Evolutionary conservation across 2,797 vertebrate genomes (phyloP), one percentile per base, ranked within the genome.

Genomic region (Staurois parvus): DNA sequence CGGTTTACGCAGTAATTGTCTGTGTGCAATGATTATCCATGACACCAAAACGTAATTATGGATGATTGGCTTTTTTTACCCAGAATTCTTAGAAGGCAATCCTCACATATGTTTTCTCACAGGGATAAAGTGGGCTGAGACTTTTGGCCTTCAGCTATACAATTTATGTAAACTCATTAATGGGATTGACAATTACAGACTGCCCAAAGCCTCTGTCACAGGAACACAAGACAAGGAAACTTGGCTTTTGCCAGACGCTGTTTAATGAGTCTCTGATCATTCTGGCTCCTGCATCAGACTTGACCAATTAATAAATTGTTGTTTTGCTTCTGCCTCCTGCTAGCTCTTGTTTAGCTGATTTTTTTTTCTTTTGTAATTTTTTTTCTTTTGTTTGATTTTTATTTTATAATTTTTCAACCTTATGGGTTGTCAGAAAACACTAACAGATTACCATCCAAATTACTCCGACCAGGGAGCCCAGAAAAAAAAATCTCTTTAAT

Each of bases 121-220:
- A 77, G 79, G 85, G 67, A 82, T 86, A 86, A 82, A 75, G 24
- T 72, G 66, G 85, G 73, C 52, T 86, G 66, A 86, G 72, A 77
- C 72, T 81, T n/a, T 79, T 86, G 85, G 79, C 85, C 82, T 86
- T 77, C 79, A 86, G 85, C 85, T 82, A 86, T 72, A 86, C 79
- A 82, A 86, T 77, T 86, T 82, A 86, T 86, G 85, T 86, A 82
- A 86, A 82, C 85, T 82, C 85, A 86, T 86, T 86, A 86, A 86
- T 82, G 85, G 67, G 77, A 86, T 82, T 86, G 85, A 86, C 85
- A 77, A 86, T 86, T 86, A 77, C 79, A 72, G 66, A 86, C 79
- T 77, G 85, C 85, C 85, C 85, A 86, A 78, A 86, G 85, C 85
- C 74, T 86, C 56, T 52, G 29, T 82, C 74, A 64, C 68, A 77